A percentile compares a stretch with the other conserved stretches of the same genome.
These are phyloP conservation scores for Brachionus sp. DNA, from an alignment of 1,140 invertebrate genomes.

Conservation along the genomic window DNA sequence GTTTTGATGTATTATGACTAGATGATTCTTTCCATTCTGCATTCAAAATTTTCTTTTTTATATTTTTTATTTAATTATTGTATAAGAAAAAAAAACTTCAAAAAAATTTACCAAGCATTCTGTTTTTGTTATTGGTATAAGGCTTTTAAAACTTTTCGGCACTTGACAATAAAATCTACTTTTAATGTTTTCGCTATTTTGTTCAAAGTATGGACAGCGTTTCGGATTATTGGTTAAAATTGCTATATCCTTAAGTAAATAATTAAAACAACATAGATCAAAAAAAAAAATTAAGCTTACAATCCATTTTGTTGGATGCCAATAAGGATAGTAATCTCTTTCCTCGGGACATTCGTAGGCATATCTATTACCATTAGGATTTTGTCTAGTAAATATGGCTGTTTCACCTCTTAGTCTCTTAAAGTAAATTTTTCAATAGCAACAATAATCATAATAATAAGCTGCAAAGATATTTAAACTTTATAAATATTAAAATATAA, in stretches of 20 bases:
- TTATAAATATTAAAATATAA: no score
- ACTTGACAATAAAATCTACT: slow-evolving; percentile 47
- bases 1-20: slow-evolving; percentile 51
- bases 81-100: slow-evolving; percentile 47
- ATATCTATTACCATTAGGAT: slow-evolving; percentile 53
- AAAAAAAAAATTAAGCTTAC: slow-evolving; percentile 53
- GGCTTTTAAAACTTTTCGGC: slow-evolving; percentile 47
- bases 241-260: slow-evolving; percentile 54
- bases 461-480: no score
- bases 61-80: background rate
- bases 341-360: slow-evolving; percentile 60
- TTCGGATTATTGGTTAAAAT: slow-evolving; percentile 56
- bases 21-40: slow-evolving; percentile 53
- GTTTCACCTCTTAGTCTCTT: background rate
- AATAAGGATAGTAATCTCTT: slow-evolving; percentile 58
- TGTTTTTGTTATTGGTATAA: slow-evolving; percentile 53
- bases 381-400: slow-evolving; percentile 56
- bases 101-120: slow-evolving; percentile 53
- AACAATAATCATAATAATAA: no score
- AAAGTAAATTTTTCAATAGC: background rate
- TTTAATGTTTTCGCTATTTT: slow-evolving; percentile 58
- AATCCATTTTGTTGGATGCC: slow-evolving; percentile 57
- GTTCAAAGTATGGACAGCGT: slow-evolving; percentile 52
- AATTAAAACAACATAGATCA: background rate
- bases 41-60: slow-evolving; percentile 48